These are phyloP conservation scores for Rhabdophis nuchalis DNA, from an alignment of 2,797 vertebrate species.

Conservation along the genomic window DNA sequence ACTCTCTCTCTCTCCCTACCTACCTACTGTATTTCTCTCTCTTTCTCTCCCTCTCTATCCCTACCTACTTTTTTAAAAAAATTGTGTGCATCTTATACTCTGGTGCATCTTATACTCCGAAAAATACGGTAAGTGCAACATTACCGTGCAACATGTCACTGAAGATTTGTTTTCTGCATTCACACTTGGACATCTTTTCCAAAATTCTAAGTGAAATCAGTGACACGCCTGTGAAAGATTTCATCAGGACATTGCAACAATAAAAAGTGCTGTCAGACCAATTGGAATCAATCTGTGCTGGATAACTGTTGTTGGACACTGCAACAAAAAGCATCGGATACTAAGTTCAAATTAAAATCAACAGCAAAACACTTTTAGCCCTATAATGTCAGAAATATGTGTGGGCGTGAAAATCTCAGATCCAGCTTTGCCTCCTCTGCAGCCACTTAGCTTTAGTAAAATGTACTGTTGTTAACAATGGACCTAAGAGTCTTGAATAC, in stretches of 20 bases:
- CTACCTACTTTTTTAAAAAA: too few species aligned
- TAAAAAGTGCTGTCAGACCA: neutral
- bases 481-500: neutral
- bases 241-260: neutral
- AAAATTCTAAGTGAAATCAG: neutral
- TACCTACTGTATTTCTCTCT: too few species aligned
- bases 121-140: too few species aligned
- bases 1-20: too few species aligned
- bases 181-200: neutral
- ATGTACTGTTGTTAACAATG: neutral
- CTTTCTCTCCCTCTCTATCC: too few species aligned
- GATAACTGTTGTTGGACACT: neutral
- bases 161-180: neutral
- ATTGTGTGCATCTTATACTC: too few species aligned
- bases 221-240: neutral
- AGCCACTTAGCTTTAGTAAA: too few species aligned
- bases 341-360: neutral
- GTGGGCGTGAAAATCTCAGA: neutral
- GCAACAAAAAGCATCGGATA: neutral
- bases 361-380: neutral
- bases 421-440: neutral
- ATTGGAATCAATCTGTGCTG: neutral
- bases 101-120: too few species aligned
- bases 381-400: neutral
- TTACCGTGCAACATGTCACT: neutral